phyloP scores from a whole-genome alignment of 2,113 vertebrate genomes.

The Desmodus rotundus region DNA sequence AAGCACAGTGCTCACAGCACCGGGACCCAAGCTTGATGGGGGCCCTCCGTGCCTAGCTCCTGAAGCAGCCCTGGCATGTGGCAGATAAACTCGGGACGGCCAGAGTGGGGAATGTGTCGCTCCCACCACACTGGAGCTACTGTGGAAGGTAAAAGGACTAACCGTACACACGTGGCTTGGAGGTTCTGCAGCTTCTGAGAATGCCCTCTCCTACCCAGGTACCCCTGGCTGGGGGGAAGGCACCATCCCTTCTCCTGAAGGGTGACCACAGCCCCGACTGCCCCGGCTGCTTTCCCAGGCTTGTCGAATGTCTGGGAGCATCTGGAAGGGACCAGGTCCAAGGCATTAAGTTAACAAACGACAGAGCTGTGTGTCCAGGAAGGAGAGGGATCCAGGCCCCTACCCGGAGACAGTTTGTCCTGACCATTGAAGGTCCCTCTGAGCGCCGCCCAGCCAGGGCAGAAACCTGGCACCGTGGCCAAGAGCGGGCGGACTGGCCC shows the following conservation, averaged over 20 bases:
- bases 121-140: rapidly evolving
- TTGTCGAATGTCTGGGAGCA: not conserved
- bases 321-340: slow-evolving; percentile 3
- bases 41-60: rapidly evolving
- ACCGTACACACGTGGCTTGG: rapidly evolving
- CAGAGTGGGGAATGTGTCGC: rapidly evolving
- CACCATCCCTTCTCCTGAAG: not conserved
- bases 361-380: not conserved
- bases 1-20: not conserved
- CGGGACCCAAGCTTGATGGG: rapidly evolving
- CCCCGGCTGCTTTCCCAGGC: not conserved
- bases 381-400: not conserved
- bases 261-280: not conserved
- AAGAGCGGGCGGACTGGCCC: rapidly evolving
- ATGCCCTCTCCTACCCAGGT: not conserved
- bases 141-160: rapidly evolving
- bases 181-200: not conserved
- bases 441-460: not conserved
- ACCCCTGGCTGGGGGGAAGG: not conserved
- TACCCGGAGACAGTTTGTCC: not conserved
- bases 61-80: rapidly evolving
- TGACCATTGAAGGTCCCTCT: not conserved
- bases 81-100: not conserved
- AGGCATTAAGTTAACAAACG: not conserved
- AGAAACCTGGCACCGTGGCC: not conserved